Base-by-base conservation (phyloP, 2,888 invertebrate genomes). In the Scelioninae gen. 2 region DNA sequence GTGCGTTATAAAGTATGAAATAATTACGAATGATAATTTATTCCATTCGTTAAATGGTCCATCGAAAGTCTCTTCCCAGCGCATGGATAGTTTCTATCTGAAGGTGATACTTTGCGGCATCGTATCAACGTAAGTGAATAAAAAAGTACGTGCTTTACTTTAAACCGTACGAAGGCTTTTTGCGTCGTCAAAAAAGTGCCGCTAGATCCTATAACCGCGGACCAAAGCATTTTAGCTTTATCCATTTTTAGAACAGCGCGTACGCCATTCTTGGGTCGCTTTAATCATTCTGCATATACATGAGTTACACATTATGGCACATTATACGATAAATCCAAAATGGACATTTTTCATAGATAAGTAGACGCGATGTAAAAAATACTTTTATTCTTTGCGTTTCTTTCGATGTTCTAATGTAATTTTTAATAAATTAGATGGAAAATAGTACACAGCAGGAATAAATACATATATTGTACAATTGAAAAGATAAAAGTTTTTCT, bases 131-230 rank as follows among this genome's bases (percentile, higher is more conserved):
- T 67, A 58, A 67, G 67, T 67, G 67, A 67, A 58, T 67, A 67
- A 58, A 67, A 67, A 67, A 58, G 67, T 50, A 50, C 45, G 45
- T 37, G 67, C 67, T 58, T 67, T 35, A 50, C 57, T 48, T 67
- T 46, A 58, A 67, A 57, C 58, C 48, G 46, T 57, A 43, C 28
- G 28, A 45, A 65, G 67, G 57, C 58, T 67, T 67, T 55, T 67
- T 58, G 50, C 31, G 41, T 41, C 58, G 58, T 58, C 33, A 67
- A 67, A 67, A 67, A 67, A 67, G 67, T 58, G 43, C 58, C 58
- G 67, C 43, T 22, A 41, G 52, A 67, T 67, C 48, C 39, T 65
- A 57, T 65, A 55, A 57, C 19, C 65, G 45, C 16, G 65, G 50
- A 18, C 50, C 33, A 33, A 50, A 50, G 50, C 50, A 50, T 33